Conservation (phyloP, 2,113 vertebrate species). For the Oryzias celebensis region DNA sequence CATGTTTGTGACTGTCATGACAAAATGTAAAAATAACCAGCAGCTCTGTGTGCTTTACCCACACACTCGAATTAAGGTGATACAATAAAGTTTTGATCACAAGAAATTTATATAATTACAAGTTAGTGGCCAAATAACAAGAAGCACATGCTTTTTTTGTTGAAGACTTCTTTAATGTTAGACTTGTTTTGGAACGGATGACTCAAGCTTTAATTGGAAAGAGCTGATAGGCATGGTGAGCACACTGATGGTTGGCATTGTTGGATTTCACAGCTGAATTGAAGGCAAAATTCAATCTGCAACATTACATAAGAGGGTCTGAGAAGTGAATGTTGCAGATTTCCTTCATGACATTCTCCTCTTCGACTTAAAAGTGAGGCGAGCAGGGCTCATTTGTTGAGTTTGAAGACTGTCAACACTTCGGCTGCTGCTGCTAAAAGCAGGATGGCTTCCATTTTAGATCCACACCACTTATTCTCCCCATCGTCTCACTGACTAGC, state of each 20-base stretch:
- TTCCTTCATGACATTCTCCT: too few relatives aligned
- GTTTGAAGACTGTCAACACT: slow-evolving; percentile 48
- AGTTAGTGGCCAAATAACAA: slow-evolving; percentile 1
- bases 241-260: neutral
- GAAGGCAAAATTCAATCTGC: slow-evolving; percentile 3
- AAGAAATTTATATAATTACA: slow-evolving; percentile 13
- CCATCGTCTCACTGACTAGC: slow-evolving; percentile 30
- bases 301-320: slow-evolving; percentile 4
- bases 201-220: slow-evolving; percentile 30
- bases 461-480: slow-evolving; percentile 14
- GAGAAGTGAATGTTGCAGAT: too few relatives aligned
- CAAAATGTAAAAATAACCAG: slow-evolving; percentile 13
- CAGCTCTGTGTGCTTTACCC: neutral
- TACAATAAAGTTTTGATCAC: neutral
- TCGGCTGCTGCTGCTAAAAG: slow-evolving; percentile 20
- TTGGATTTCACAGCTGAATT: slow-evolving; percentile 20
- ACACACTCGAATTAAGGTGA: neutral
- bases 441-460: slow-evolving; percentile 59
- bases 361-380: too few relatives aligned
- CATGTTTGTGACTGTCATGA: neutral
- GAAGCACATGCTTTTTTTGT: slow-evolving; percentile 19
- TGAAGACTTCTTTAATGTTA: neutral
- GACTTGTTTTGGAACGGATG: slow-evolving; percentile 2
- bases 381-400: slow-evolving; percentile 30
- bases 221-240: slow-evolving; percentile 10